Evolutionary conservation across 2,888 invertebrate genomes (phyloP).

Genomic region (Serripes groenlandicus): DNA sequence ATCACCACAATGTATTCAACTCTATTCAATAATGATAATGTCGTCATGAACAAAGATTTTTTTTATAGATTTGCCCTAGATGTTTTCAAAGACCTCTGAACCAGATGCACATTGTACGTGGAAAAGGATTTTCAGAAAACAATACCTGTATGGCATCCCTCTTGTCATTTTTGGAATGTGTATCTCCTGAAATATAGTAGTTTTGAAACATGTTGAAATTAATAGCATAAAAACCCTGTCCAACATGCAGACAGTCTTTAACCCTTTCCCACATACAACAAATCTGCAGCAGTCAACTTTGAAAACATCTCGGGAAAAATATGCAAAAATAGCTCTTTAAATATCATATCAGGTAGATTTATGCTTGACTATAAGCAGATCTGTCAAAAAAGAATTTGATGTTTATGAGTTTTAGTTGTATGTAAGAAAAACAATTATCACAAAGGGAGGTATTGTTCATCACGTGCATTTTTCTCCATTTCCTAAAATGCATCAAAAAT

Average conservation of each 20-base stretch:
- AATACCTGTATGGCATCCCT: slow-evolving; percentile 59
- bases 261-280: not conserved
- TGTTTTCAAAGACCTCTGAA: not conserved
- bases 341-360: too few relatives aligned
- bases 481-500: not conserved
- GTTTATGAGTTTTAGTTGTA: too few relatives aligned
- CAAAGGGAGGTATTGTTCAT: not conserved
- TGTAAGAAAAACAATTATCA: not conserved
- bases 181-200: slow-evolving; percentile 53
- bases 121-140: not conserved
- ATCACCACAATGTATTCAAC: too few relatives aligned
- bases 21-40: too few relatives aligned
- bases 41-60: too few relatives aligned
- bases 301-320: slow-evolving; percentile 2
- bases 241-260: too few relatives aligned
- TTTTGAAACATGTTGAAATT: too few relatives aligned
- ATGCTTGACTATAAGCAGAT: too few relatives aligned
- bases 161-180: slow-evolving; percentile 54
- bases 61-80: too few relatives aligned
- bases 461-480: not conserved
- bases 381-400: too few relatives aligned
- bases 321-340: not conserved
- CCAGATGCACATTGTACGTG: not conserved
- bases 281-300: not conserved
- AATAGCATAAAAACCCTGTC: too few relatives aligned